A percentile compares a stretch with the other conserved stretches of the same genome.
Evolutionary conservation across 2,888 invertebrate genomes (phyloP).

Genomic region (Acrobasis repandana): DNA sequence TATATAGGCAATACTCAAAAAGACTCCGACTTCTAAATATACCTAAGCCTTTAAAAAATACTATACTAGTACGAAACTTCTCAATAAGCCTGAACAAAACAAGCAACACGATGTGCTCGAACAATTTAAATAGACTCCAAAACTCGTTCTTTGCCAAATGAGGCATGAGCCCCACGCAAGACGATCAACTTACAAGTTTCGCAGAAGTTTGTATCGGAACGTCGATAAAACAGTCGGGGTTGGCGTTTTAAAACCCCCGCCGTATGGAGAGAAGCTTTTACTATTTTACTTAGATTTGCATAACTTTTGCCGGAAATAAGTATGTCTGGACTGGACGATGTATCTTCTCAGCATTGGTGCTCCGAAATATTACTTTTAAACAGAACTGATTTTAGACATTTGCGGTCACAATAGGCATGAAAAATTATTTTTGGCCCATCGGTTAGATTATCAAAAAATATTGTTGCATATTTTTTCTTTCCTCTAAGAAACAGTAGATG

Average conservation of each 20-base stretch:
- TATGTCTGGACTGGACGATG: too few relatives aligned
- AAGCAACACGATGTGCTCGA: constrained; percentile 15
- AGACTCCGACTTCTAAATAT: too few relatives aligned
- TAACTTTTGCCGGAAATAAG: background rate
- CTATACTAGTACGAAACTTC: background rate
- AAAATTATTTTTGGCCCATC: too few relatives aligned
- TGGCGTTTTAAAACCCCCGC: constrained; percentile 8
- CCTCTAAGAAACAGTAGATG: too few relatives aligned
- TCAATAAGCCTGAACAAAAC: constrained; percentile 13
- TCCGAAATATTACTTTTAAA: too few relatives aligned
- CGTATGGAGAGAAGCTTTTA: background rate
- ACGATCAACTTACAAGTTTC: constrained; percentile 47
- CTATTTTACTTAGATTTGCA: constrained; percentile 8
- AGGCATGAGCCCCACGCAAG: constrained; percentile 37
- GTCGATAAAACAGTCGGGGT: constrained; percentile 8
- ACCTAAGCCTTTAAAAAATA: too few relatives aligned
- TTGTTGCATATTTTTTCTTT: too few relatives aligned
- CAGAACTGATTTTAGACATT: too few relatives aligned
- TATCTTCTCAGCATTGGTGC: too few relatives aligned
- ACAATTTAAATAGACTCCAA: constrained; percentile 50
- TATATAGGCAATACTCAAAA: too few relatives aligned
- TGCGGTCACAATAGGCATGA: too few relatives aligned
- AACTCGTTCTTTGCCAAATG: constrained; percentile 52
- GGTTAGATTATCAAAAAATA: too few relatives aligned
- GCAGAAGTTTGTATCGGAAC: constrained; percentile 39